Percentiles rank a stretch among this genome's conserved stretches.
Evolutionary conservation across 2,113 vertebrate genomes (phyloP).

Genomic region (Austrofundulus limnaeus): DNA sequence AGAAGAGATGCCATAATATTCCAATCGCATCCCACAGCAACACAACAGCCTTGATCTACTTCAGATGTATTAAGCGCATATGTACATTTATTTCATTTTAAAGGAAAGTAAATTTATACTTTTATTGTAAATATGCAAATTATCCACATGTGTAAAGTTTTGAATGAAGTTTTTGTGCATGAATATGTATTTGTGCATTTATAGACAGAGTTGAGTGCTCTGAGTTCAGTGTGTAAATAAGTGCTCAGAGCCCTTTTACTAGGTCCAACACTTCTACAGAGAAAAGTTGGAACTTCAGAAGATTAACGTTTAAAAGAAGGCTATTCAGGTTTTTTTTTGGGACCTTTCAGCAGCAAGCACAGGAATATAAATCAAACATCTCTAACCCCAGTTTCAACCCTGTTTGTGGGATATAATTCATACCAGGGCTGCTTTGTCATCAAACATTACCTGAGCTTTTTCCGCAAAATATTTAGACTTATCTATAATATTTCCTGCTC

Average conservation of each 20-base stretch:
- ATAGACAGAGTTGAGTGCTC: not conserved
- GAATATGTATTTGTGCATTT: conserved; percentile 14
- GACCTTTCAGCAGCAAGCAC: conserved; percentile 26
- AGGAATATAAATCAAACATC: conserved; percentile 28
- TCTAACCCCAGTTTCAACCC: not conserved
- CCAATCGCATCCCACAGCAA: conserved; percentile 48
- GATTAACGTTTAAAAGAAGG: conserved; percentile 11
- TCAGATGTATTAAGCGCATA: conserved; percentile 5
- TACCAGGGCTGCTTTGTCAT: conserved; percentile 12
- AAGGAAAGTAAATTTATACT: not conserved
- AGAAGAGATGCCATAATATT: conserved; percentile 26
- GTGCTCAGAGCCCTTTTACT: conserved; percentile 18
- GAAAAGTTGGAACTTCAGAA: conserved; percentile 17
- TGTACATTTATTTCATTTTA: not conserved
- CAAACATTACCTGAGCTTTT: conserved; percentile 27
- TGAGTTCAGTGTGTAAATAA: conserved; percentile 1
- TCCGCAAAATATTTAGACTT: not conserved
- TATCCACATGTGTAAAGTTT: not conserved
- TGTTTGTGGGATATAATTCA: conserved; percentile 12
- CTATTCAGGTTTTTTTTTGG: conserved; percentile 7
- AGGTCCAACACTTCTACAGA: conserved; percentile 8
- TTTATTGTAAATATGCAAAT: conserved; percentile 19
- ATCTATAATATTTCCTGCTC: conserved; percentile 34
- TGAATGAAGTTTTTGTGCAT: not conserved
- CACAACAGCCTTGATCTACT: conserved; percentile 27